Conservation (phyloP, 1,140 invertebrate species). For the Trichomalopsis sarcophagae region DNA sequence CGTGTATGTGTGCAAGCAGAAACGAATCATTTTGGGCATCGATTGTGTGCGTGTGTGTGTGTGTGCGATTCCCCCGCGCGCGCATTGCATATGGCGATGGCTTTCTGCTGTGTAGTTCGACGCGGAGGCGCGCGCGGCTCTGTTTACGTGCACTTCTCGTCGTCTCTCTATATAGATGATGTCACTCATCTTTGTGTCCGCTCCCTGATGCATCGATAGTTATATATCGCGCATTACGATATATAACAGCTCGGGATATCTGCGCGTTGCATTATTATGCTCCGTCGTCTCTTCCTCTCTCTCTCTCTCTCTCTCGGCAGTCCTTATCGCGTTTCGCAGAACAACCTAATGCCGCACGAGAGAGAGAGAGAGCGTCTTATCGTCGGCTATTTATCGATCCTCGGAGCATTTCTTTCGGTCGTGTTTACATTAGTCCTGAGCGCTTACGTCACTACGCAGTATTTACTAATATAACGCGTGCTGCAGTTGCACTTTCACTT, state of each 20-base stretch:
- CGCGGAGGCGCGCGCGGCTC: neutral
- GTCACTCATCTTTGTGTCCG: neutral
- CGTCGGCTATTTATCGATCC: neutral
- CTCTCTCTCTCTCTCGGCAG: too few relatives aligned
- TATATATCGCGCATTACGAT: conserved; percentile 10
- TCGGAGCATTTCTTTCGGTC: neutral
- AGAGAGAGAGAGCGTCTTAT: neutral
- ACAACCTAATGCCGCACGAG: neutral
- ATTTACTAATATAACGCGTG: neutral
- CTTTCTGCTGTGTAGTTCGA: conserved; percentile 1
- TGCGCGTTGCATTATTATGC: neutral
- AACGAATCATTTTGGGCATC: neutral
- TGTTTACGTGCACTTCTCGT: neutral
- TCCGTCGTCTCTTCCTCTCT: too few relatives aligned
- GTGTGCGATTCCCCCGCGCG: too few relatives aligned
- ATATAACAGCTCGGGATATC: neutral
- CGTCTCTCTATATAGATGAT: neutral
- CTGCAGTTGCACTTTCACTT: neutral
- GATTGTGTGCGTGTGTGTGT: neutral
- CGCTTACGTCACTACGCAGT: neutral
- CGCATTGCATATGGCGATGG: neutral
- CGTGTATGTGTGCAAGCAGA: neutral
- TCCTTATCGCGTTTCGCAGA: neutral
- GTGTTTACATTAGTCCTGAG: neutral
- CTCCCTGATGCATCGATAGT: neutral